Percentiles rank a stretch among this genome's conserved stretches.
Conservation (phyloP, 2,113 vertebrate species). For the Rhinolophus sinicus region DNA sequence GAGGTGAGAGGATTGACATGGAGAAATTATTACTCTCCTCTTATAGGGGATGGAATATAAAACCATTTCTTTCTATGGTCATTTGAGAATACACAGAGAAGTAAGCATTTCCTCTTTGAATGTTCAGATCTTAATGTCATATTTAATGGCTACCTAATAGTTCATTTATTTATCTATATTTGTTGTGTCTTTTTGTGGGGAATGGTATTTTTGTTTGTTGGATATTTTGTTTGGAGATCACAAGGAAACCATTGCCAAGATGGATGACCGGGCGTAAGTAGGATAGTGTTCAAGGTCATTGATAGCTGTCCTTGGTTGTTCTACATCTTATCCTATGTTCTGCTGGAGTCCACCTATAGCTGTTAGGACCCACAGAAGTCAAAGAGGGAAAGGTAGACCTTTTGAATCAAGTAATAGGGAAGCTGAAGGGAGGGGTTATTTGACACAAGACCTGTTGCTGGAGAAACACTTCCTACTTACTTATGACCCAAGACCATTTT, state of each 20-base stretch:
- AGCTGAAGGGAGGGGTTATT: neutral
- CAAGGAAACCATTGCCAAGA: neutral
- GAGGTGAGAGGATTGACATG: neutral
- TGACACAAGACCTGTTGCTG: neutral
- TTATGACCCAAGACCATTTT: constrained; percentile 1
- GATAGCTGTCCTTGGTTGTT: neutral
- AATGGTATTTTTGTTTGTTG: neutral
- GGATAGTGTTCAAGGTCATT: no score
- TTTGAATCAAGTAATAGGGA: neutral
- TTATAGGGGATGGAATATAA: neutral
- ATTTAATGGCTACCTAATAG: neutral
- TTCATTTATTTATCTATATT: neutral
- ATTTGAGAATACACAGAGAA: neutral
- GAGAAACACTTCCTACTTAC: constrained; percentile 56
- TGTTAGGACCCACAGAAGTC: neutral
- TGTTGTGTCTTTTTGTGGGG: neutral
- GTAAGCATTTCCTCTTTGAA: neutral
- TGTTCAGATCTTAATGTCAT: neutral
- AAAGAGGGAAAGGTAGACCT: neutral
- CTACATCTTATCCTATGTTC: accelerated
- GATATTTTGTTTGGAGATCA: neutral
- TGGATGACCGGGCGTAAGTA: no score
- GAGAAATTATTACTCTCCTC: neutral
- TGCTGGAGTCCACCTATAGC: neutral
- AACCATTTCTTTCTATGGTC: neutral